These are phyloP conservation scores for Syngnathus acus DNA, from an alignment of 2,797 vertebrate genomes.

Conservation along the genomic window DNA sequence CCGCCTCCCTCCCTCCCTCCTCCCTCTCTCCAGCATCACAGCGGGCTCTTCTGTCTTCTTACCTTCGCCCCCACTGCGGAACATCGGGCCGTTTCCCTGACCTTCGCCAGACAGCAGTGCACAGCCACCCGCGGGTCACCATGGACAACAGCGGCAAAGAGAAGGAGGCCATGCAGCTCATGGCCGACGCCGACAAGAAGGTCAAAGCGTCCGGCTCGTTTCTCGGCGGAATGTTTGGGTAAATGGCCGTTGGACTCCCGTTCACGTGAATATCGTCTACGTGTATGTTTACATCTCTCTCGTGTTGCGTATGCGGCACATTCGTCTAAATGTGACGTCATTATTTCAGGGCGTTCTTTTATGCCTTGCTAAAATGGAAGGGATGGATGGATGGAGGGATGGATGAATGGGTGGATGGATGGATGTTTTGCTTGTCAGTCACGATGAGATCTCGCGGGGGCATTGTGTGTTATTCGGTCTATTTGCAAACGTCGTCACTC, in stretches of 20 bases:
- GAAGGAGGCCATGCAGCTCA: constrained; percentile 92
- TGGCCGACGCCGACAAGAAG: constrained; percentile 94
- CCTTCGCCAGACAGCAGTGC: constrained; percentile 29
- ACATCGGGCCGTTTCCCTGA: constrained; percentile 5
- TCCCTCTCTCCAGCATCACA: not conserved
- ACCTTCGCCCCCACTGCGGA: constrained; percentile 17
- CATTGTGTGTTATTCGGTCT: not conserved
- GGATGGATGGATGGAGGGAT: no score
- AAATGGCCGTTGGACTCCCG: constrained; percentile 24
- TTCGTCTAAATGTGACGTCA: not conserved
- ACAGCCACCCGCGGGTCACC: constrained; percentile 31
- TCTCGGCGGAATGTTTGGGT: constrained; percentile 93
- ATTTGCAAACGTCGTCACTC: not conserved
- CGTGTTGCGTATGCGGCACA: not conserved
- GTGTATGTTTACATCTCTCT: not conserved
- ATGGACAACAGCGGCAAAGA: constrained; percentile 94
- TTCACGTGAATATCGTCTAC: not conserved
- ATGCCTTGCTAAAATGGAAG: no score
- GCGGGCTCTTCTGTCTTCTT: constrained; percentile 14
- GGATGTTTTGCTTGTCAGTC: not conserved
- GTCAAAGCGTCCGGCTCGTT: constrained; percentile 94
- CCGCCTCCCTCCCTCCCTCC: constrained; percentile 10
- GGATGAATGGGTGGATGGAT: no score
- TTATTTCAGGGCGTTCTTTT: not conserved
- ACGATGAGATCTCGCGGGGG: not conserved